phyloP scores from a whole-genome alignment of 2,888 invertebrate genomes.

The Limulus polyphemus region DNA sequence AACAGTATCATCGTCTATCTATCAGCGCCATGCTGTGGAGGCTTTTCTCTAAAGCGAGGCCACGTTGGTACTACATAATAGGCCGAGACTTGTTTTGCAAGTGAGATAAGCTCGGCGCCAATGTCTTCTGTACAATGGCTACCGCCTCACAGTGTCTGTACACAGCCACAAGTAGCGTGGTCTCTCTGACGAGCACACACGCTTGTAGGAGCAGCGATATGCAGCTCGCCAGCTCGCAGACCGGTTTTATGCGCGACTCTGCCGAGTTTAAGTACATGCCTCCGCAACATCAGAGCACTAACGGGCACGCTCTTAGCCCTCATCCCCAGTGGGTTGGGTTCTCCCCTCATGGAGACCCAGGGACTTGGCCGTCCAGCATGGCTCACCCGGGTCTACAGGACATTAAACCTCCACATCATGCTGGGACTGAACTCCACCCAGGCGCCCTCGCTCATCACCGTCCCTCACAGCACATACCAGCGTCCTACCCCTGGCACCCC shows the following conservation, averaged over 20 bases:
- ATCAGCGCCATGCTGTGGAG: no score
- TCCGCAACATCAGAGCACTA: conserved; percentile 66
- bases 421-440: conserved; percentile 3
- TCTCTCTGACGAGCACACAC: conserved; percentile 42
- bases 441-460: conserved; percentile 14
- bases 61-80: no score
- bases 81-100: no score
- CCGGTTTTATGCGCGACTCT: conserved; percentile 37
- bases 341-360: conserved; percentile 15
- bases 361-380: conserved; percentile 13
- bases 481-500: conserved; percentile 42
- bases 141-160: conserved; percentile 64
- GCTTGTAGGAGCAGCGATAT: conserved; percentile 36
- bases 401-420: conserved; percentile 21
- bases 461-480: conserved; percentile 25
- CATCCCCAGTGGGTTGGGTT: conserved; percentile 21
- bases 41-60: no score
- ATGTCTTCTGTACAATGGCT: conserved; percentile 52
- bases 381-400: conserved; percentile 17
- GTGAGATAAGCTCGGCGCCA: not conserved
- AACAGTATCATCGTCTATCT: no score
- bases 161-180: conserved; percentile 61
- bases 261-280: conserved; percentile 87
- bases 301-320: conserved; percentile 41
- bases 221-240: conserved; percentile 34